Evolutionary conservation across 1,140 invertebrate species (phyloP).

Genomic region (Drosophila ananassae): DNA sequence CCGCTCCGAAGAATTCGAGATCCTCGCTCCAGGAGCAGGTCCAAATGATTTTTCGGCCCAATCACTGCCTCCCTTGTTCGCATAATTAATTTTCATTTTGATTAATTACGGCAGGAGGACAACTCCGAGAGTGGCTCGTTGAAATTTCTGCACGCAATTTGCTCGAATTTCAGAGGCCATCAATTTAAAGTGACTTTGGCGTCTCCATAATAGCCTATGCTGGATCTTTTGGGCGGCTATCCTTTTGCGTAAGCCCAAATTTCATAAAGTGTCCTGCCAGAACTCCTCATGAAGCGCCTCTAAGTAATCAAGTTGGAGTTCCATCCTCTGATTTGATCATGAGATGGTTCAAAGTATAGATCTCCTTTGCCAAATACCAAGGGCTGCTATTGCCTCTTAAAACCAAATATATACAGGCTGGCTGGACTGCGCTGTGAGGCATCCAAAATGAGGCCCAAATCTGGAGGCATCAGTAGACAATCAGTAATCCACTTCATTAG

Average conservation of each 20-base stretch:
- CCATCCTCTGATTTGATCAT: no score
- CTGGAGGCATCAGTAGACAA: constrained; percentile 11
- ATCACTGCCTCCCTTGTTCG: constrained; percentile 14
- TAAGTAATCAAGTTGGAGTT: neutral
- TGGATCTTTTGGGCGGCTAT: neutral
- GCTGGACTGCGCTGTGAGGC: neutral
- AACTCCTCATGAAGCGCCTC: neutral
- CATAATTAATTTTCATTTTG: constrained; percentile 60
- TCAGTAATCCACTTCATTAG: constrained; percentile 60
- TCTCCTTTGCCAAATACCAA: neutral
- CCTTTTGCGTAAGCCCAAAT: neutral
- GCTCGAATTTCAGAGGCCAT: constrained; percentile 2
- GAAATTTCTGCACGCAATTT: constrained; percentile 14
- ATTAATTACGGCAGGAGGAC: constrained; percentile 41
- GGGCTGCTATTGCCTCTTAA: neutral
- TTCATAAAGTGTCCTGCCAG: no score
- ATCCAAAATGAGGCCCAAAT: constrained; percentile 20
- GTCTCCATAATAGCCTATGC: neutral
- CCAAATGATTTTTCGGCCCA: constrained; percentile 14
- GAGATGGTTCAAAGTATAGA: no score
- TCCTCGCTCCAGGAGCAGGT: constrained; percentile 11
- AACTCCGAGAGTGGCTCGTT: neutral
- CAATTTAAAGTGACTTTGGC: neutral
- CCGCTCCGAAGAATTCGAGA: constrained; percentile 9
- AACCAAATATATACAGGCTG: neutral